Evolutionary conservation across 1,140 invertebrate genomes (phyloP).

Genomic region (Apis florea): DNA sequence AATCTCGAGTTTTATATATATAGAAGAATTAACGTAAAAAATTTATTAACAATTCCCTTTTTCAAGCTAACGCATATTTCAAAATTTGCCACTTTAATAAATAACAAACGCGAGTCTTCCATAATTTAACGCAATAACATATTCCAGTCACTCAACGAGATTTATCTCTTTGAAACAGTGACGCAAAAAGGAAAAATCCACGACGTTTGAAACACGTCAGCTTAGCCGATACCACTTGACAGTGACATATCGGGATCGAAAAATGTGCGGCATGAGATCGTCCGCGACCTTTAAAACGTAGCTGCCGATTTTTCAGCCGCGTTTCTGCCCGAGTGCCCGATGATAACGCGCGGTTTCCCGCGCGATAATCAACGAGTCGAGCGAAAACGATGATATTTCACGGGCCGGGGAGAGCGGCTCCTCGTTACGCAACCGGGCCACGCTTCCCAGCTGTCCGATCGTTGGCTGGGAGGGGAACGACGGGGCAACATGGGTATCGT

Average conservation of each 20-base stretch:
- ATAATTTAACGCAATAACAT: no score
- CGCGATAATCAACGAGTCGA: slow-evolving; percentile 6
- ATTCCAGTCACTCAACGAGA: neutral
- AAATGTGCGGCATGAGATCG: slow-evolving; percentile 48
- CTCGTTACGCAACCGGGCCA: slow-evolving; percentile 67
- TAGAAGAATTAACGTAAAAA: no score
- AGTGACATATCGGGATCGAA: slow-evolving; percentile 62
- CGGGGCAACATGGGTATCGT: slow-evolving; percentile 30
- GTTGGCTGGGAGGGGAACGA: slow-evolving; percentile 1
- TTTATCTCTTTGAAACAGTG: neutral
- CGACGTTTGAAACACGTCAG: neutral
- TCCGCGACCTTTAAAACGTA: slow-evolving; percentile 47
- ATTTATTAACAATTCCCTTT: no score
- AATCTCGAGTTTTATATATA: no score
- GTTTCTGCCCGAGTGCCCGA: slow-evolving; percentile 8
- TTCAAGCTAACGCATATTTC: no score
- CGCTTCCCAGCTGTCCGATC: slow-evolving; percentile 71
- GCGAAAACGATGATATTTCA: slow-evolving; percentile 55
- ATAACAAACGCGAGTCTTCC: no score
- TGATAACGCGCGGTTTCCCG: slow-evolving; percentile 43
- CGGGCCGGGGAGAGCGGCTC: slow-evolving; percentile 51
- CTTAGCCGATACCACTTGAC: slow-evolving; percentile 29
- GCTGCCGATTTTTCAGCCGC: slow-evolving; percentile 55
- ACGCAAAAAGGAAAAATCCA: slow-evolving; percentile 2
- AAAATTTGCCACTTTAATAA: no score